Conservation (phyloP, 2,113 vertebrate species). For the Petrocephalus zakoni region DNA sequence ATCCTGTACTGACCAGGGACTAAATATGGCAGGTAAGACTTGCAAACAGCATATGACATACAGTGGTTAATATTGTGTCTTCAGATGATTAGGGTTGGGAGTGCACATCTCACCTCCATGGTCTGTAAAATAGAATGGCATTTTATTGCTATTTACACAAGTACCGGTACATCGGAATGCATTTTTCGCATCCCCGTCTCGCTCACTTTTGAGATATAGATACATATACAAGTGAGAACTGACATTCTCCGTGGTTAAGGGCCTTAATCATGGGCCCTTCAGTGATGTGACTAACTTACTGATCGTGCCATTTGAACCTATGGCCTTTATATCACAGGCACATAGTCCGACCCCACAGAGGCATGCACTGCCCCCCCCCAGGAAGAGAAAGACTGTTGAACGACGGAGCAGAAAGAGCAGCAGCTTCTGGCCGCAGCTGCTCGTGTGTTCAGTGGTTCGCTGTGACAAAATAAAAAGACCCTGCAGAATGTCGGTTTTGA, state of each 20-base stretch:
- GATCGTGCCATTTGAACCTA: not conserved
- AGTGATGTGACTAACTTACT: not conserved
- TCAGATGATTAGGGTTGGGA: not conserved
- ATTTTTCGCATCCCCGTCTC: not conserved
- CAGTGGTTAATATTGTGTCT: not conserved
- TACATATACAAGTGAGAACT: not conserved
- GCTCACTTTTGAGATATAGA: not conserved
- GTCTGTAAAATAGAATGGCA: not conserved
- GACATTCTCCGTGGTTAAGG: not conserved
- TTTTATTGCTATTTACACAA: not conserved
- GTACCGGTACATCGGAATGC: not conserved
- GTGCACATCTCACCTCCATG: not conserved
- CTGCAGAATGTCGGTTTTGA: too few relatives aligned
- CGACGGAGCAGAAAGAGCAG: too few relatives aligned
- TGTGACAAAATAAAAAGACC: not conserved
- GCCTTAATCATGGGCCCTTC: not conserved
- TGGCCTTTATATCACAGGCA: not conserved
- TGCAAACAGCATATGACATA: not conserved
- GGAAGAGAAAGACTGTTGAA: not conserved
- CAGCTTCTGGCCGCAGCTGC: not conserved
- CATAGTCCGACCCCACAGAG: not conserved
- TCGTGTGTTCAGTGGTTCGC: not conserved
- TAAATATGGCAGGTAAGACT: not conserved
- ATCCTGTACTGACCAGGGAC: not conserved
- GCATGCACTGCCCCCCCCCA: not conserved